phyloP scores from a whole-genome alignment of 2,888 invertebrate genomes.

The Drosophila rellima region DNA sequence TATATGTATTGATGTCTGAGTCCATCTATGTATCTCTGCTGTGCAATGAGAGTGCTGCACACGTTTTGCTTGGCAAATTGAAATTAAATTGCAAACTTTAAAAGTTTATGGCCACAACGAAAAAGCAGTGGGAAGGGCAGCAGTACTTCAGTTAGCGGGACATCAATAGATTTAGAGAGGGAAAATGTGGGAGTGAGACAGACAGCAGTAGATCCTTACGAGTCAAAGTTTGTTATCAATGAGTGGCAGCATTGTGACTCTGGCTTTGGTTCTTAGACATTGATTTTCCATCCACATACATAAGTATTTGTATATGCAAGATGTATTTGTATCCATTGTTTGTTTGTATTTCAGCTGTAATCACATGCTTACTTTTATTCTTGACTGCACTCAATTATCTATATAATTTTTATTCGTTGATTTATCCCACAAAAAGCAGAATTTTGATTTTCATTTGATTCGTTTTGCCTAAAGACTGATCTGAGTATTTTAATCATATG shows the following conservation, averaged over 20 bases:
- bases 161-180: constrained; percentile 10
- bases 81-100: constrained; percentile 79
- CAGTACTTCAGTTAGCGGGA: constrained; percentile 36
- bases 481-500: constrained; percentile 31
- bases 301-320: background rate
- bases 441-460: constrained; percentile 14
- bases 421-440: constrained; percentile 3
- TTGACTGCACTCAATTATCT: constrained; percentile 76
- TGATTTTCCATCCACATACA: constrained; percentile 1
- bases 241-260: constrained; percentile 25
- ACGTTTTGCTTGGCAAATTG: constrained; percentile 68
- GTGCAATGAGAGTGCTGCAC: constrained; percentile 13
- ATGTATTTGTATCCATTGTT: constrained; percentile 15
- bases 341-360: constrained; percentile 54
- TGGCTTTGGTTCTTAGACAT: constrained; percentile 19
- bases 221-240: constrained; percentile 34
- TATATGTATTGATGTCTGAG: constrained; percentile 15
- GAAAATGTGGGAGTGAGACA: background rate
- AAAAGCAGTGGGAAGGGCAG: constrained; percentile 14
- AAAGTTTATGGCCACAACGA: constrained; percentile 74
- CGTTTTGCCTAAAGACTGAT: constrained; percentile 17
- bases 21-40: background rate
- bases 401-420: constrained; percentile 50
- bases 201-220: constrained; percentile 11
- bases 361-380: constrained; percentile 63